phyloP scores from a whole-genome alignment of 2,888 invertebrate species.

The Coecobrya sp. region DNA sequence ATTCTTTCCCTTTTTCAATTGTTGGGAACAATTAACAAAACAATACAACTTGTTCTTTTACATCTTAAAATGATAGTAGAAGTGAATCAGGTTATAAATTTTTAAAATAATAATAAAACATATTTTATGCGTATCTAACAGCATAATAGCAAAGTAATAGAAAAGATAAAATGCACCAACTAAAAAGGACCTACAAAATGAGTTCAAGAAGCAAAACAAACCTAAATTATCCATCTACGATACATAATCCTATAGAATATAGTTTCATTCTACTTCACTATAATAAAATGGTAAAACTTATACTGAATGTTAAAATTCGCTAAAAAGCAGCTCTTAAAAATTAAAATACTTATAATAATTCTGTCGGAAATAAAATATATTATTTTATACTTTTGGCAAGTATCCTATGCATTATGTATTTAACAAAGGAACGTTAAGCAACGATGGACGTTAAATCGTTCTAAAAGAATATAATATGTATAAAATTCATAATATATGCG shows the following conservation, averaged over 20 bases:
- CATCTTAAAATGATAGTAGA: too few species aligned
- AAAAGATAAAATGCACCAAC: background rate
- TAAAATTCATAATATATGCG: conserved; percentile 9
- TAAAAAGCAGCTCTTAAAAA: background rate
- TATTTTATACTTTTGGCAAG: background rate
- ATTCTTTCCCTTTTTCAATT: too few species aligned
- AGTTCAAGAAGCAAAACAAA: background rate
- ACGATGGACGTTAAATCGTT: background rate
- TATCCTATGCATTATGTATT: background rate
- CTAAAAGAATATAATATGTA: background rate
- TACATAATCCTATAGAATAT: too few species aligned
- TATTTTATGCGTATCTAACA: background rate
- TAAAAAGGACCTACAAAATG: background rate
- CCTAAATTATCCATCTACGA: background rate
- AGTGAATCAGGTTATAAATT: background rate
- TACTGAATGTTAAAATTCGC: too few species aligned
- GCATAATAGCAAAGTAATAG: background rate
- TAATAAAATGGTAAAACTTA: too few species aligned
- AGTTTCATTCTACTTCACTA: too few species aligned
- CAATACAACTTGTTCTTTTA: too few species aligned
- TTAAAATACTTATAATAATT: background rate
- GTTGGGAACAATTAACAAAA: too few species aligned
- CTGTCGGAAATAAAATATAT: background rate
- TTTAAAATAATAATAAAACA: background rate
- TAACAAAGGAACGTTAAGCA: conserved; percentile 22